Evolutionary conservation across 2,888 invertebrate genomes (phyloP), one percentile per base, ranked within the genome.

Genomic region (Clitarchus hookeri): DNA sequence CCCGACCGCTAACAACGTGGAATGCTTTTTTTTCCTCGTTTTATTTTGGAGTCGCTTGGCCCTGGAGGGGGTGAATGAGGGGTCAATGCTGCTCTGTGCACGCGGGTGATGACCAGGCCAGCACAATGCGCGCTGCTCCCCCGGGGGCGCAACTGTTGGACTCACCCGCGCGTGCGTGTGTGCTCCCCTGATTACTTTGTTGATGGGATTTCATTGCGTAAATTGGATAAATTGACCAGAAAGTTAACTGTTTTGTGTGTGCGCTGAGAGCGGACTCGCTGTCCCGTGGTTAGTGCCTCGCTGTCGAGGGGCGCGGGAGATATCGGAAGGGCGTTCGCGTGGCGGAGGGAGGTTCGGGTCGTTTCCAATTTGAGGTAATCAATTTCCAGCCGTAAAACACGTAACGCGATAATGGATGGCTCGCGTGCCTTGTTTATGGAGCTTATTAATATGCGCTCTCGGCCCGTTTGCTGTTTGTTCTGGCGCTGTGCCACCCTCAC

Each of bases 141-240:
- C 16, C 11, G 48, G 48, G 48, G 11, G 12, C 11, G 11, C 16
- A 11, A 13, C 48, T 48, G 12, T 48, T 16, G 11, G 11, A 13
- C 65, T 65, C 65, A 1, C 65, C n/a, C 65, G 3, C 23, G 23
- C n/a, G 23, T 1, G 65, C 65, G 16, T n/a, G 65, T 65, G n/a
- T 23, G 23, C 65, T 16, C n/a, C 65, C 65, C 23, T 65, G 65
- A 65, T 65, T 65, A 65, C 65, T 65, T 65, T 65, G 65, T 65
- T 65, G 65, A 65, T 65, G 65, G 65, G 8, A 65, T 65, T 65
- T 65, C 65, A 65, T 65, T 65, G 65, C 65, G 65, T 19, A 65
- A 65, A 65, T 23, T 65, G 65, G 65, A 65, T 65, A 65, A 65
- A 65, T 65, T 65, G 65, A 65, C 65, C 65, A 65, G 65, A 65